Percentiles rank a stretch among this genome's conserved stretches.
These are phyloP conservation scores for Mionectes olivaceus DNA, from an alignment of 2,797 vertebrate species.

Conservation along the genomic window DNA sequence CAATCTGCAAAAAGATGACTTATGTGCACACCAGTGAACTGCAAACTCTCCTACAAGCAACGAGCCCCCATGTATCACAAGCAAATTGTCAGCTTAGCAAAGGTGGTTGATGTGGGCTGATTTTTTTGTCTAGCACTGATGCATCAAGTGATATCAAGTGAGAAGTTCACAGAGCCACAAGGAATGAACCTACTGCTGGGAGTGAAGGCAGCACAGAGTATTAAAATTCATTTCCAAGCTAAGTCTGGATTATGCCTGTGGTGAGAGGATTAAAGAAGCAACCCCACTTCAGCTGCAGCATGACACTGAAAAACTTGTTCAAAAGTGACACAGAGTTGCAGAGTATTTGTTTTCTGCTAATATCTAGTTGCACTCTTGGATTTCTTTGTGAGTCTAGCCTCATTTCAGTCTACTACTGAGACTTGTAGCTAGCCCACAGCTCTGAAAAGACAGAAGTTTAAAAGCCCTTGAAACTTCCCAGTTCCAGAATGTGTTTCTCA, in stretches of 20 bases:
- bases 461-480: constrained; percentile 4
- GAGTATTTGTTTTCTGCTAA: neutral
- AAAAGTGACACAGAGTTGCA: neutral
- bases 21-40: neutral
- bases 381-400: neutral
- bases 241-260: neutral
- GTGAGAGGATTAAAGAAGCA: neutral
- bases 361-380: neutral
- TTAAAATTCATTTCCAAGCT: neutral
- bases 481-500: neutral
- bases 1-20: neutral
- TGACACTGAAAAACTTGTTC: neutral
- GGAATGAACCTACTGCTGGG: neutral
- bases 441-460: constrained; percentile 6
- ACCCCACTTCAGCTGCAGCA: neutral
- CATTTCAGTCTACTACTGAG: neutral
- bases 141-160: neutral
- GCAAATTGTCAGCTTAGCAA: neutral
- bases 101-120: neutral
- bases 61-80: neutral
- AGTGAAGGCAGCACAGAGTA: neutral
- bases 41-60: neutral
- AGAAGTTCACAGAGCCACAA: neutral
- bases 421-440: neutral
- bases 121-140: neutral